Evolutionary conservation across 2,113 vertebrate species (phyloP).

Genomic region (Baryphthengus martii): DNA sequence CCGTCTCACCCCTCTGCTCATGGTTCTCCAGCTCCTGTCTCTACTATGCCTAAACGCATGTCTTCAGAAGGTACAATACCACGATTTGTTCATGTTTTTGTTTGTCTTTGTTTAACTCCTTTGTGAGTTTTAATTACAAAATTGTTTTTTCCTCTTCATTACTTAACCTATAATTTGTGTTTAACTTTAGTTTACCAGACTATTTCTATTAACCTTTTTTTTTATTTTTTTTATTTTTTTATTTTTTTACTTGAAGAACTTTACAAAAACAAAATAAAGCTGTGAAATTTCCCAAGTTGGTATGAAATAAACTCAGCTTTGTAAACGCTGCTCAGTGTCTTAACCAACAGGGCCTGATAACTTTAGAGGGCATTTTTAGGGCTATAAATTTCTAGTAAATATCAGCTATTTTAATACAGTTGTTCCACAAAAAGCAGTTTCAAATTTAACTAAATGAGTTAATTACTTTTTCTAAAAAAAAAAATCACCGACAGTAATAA

Average conservation of each 20-base stretch:
- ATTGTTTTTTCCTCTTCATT: conserved; percentile 74
- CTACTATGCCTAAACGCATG: conserved; percentile 98
- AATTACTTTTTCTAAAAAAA: not conserved
- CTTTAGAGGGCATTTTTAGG: not conserved
- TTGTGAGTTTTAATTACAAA: conserved; percentile 71
- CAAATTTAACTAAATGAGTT: not conserved
- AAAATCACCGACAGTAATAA: not conserved
- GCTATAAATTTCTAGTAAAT: not conserved
- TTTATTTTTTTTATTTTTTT: not conserved
- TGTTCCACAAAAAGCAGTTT: not conserved
- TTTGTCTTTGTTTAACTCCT: conserved; percentile 79
- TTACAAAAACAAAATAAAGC: conserved; percentile 62
- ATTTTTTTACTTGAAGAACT: conserved; percentile 45
- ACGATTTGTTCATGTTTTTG: conserved; percentile 78
- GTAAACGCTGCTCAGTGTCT: conserved; percentile 48
- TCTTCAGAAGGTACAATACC: conserved; percentile 98
- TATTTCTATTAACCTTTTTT: conserved; percentile 75
- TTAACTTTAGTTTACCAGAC: conserved; percentile 74
- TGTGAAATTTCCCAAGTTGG: conserved; percentile 47
- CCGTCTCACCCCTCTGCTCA: conserved; percentile 98
- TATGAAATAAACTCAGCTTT: conserved; percentile 52
- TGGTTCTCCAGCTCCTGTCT: conserved; percentile 93
- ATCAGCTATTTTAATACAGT: not conserved
- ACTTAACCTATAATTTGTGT: conserved; percentile 77
- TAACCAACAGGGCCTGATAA: conserved; percentile 3